Base-by-base conservation (phyloP, 1,140 invertebrate species). In the Diorhabda carinulata region DNA sequence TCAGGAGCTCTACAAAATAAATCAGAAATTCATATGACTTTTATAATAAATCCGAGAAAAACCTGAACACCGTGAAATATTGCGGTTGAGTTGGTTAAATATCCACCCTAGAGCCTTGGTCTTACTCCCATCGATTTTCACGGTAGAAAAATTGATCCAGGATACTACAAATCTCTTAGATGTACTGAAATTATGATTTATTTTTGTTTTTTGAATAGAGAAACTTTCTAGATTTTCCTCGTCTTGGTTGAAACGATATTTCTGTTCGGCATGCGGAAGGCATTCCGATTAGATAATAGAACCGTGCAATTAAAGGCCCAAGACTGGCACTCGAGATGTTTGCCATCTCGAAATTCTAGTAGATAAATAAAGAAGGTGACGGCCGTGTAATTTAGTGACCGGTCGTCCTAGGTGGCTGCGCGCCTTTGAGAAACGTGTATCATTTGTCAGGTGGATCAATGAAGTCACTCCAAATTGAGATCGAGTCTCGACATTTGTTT, bases 141-240 rank as follows among this genome's bases (percentile, higher is more conserved):
- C 6, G 58, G 58, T 41, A 40, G 4, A 10, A 63, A 63, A 63
- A 63, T 10, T 63, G 61, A n/a, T 45, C 3, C 7, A 63, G 44
- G 10, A 63, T 43, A 63, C 10, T n/a, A 47, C 25, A 25, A 25
- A 25, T 25, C 25, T 25, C 25, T 25, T 25, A 25, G 25, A 25
- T 25, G 25, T 25, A 25, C 25, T 25, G 25, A 25, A 25, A 25
- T 25, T 25, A 25, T 25, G 25, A 25, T 25, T 25, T 25, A 25
- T 25, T 25, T 25, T 25, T 25, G 25, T 25, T 25, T 25, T 25
- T 25, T 25, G 25, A 25, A 25, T 25, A 25, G 25, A 25, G 25
- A 25, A 25, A 25, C 25, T 25, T 25, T 25, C 25, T 25, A 25
- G 25, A 25, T 25, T 25, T 25, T 25, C 25, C 25, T 25, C 25